These are phyloP conservation scores for Phycodurus eques DNA, from an alignment of 2,113 vertebrate genomes.

Conservation along the genomic window DNA sequence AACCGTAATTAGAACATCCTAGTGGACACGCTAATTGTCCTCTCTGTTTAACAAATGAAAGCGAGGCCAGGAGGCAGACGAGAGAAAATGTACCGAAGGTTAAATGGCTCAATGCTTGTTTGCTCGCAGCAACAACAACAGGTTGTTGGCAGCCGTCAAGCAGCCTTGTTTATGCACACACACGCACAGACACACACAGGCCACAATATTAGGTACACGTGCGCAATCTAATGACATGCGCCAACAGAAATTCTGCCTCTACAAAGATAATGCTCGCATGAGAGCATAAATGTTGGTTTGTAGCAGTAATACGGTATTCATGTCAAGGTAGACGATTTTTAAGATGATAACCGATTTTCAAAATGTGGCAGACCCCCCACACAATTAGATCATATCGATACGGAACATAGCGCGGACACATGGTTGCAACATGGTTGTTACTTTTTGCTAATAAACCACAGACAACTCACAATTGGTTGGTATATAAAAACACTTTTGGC, in stretches of 20 bases:
- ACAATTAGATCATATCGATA: no score
- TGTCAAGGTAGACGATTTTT: background rate
- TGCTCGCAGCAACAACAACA: constrained; percentile 20
- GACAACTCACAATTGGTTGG: no score
- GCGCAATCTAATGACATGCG: background rate
- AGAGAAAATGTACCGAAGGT: constrained; percentile 26
- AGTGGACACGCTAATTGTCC: constrained; percentile 62
- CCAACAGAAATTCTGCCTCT: background rate
- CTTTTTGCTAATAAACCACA: no score
- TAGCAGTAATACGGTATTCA: background rate
- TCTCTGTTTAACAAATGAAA: constrained; percentile 40
- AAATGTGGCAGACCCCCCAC: no score
- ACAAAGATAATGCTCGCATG: background rate
- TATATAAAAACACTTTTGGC: no score
- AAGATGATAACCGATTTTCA: no score
- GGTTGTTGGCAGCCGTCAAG: constrained; percentile 29
- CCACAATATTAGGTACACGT: background rate
- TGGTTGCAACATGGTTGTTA: no score
- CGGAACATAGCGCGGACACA: no score
- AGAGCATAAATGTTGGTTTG: background rate
- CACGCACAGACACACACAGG: background rate
- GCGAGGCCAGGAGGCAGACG: constrained; percentile 7
- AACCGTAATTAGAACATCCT: constrained; percentile 69
- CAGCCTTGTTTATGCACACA: background rate
- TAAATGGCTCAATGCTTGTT: constrained; percentile 53